These are phyloP conservation scores for Actinopyga echinites DNA, from an alignment of 53 echinoderm and acorn worm genomes.

Conservation along the genomic window DNA sequence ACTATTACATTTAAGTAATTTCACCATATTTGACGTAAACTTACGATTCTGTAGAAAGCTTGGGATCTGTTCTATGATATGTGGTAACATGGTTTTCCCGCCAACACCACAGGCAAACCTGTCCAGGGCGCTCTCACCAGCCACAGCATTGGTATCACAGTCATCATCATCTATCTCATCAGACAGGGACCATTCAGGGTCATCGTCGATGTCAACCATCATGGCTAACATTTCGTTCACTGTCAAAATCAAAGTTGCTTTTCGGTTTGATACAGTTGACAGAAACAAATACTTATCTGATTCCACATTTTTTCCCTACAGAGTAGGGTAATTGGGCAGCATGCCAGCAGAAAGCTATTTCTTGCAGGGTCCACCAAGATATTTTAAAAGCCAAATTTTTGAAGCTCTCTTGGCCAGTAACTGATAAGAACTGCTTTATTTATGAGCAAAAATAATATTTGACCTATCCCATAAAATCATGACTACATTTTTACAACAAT, in stretches of 20 bases:
- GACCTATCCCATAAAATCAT: too few relatives aligned
- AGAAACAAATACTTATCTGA: too few relatives aligned
- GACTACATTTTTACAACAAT: too few relatives aligned
- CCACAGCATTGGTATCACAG: constrained; percentile 82
- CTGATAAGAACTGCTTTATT: too few relatives aligned
- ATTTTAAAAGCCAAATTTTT: too few relatives aligned
- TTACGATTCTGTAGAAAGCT: constrained; percentile 88
- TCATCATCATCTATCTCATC: constrained; percentile 98
- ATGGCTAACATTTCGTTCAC: constrained; percentile 85
- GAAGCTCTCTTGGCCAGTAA: too few relatives aligned
- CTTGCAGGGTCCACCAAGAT: too few relatives aligned
- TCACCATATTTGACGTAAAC: neutral
- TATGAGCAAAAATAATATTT: too few relatives aligned
- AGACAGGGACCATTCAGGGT: constrained; percentile 80
- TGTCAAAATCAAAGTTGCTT: neutral
- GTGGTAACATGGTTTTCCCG: constrained; percentile 91
- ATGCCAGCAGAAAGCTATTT: too few relatives aligned
- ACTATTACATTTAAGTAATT: neutral
- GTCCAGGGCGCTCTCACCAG: constrained; percentile 99
- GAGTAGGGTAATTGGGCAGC: too few relatives aligned
- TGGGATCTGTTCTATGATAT: constrained; percentile 78
- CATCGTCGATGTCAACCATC: constrained; percentile 98
- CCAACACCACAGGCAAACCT: constrained; percentile 97
- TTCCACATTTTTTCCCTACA: too few relatives aligned
- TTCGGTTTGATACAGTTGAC: too few relatives aligned